phyloP scores from a whole-genome alignment of 2,113 vertebrate species.

The Cochlearius cochlearius region DNA sequence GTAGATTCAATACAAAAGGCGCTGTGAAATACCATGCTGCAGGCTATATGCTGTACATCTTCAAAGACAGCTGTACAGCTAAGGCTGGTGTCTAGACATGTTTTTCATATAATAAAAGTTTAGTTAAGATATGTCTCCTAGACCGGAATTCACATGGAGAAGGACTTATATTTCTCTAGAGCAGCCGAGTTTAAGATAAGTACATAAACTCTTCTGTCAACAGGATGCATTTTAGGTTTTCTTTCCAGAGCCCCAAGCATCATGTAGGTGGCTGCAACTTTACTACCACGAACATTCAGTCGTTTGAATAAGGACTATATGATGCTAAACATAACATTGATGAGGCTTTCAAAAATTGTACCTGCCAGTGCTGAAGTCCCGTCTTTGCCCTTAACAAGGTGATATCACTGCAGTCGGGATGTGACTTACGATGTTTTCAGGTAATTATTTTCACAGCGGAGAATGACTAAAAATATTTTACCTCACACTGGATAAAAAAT shows the following conservation, averaged over 20 bases:
- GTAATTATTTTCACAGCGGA: background rate
- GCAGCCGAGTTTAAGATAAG: background rate
- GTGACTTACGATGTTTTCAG: background rate
- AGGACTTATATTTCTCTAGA: background rate
- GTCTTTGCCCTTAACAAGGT: background rate
- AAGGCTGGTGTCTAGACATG: constrained; percentile 14
- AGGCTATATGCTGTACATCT: background rate
- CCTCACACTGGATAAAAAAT: background rate
- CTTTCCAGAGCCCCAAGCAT: background rate
- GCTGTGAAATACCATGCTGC: background rate
- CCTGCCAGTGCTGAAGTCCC: background rate
- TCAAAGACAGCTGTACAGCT: background rate
- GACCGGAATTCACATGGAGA: background rate
- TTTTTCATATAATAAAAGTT: constrained; percentile 1
- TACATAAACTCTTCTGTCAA: background rate
- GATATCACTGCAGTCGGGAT: background rate
- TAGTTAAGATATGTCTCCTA: background rate
- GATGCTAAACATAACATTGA: background rate
- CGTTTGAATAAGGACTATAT: background rate
- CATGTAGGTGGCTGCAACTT: background rate
- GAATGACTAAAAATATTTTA: background rate
- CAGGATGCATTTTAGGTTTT: background rate
- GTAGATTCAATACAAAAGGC: background rate
- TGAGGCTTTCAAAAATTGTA: background rate
- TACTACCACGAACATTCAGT: background rate